Conservation (phyloP, 2,888 invertebrate genomes). For the Mythimna pallens region DNA sequence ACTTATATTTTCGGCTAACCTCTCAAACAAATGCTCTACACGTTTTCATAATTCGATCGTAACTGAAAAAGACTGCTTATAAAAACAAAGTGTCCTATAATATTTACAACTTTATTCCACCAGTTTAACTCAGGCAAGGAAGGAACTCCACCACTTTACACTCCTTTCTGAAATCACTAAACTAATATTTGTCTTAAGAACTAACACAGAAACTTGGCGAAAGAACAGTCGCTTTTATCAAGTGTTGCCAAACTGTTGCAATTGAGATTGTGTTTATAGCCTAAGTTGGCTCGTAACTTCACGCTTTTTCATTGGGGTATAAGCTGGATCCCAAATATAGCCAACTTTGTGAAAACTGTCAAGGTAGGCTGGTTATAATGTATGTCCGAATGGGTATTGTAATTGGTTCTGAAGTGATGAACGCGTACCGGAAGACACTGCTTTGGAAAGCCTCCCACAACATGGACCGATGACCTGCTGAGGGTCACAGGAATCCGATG, state of each 20-base stretch:
- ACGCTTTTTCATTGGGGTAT: conserved; percentile 48
- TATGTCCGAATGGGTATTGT: conserved; percentile 7
- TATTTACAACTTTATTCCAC: not conserved
- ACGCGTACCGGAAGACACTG: too few species aligned
- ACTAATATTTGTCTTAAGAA: conserved; percentile 48
- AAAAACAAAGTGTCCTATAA: not conserved
- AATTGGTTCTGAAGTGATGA: not conserved
- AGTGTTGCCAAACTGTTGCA: conserved; percentile 63
- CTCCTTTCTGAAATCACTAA: conserved; percentile 31
- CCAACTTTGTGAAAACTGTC: conserved; percentile 40
- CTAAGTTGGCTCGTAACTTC: conserved; percentile 58
- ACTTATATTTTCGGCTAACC: conserved; percentile 5
- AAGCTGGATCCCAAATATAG: conserved; percentile 43
- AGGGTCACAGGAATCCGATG: too few species aligned
- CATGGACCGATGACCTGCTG: too few species aligned
- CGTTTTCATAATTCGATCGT: not conserved
- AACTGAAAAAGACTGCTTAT: not conserved
- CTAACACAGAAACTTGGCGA: conserved; percentile 51
- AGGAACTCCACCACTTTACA: conserved; percentile 34
- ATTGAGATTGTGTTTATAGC: conserved; percentile 64
- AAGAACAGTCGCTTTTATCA: conserved; percentile 62
- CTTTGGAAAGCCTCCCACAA: too few species aligned
- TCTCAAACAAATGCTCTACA: not conserved
- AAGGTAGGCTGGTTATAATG: conserved; percentile 22
- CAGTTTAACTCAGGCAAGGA: conserved; percentile 4